These are phyloP conservation scores for Catocala fraxini DNA, from an alignment of 2,888 invertebrate genomes.

Conservation along the genomic window DNA sequence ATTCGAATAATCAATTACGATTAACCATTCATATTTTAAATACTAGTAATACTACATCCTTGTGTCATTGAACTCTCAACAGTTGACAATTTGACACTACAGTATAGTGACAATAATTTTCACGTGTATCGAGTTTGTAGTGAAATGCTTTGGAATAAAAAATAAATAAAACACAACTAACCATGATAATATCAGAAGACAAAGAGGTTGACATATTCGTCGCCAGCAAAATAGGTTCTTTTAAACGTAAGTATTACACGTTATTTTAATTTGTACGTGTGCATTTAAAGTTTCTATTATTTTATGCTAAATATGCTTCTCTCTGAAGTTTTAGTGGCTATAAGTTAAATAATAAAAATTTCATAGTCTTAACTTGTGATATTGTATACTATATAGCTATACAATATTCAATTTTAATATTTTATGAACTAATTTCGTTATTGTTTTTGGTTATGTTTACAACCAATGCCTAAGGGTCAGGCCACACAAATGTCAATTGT, in stretches of 20 bases:
- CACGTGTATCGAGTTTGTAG: constrained; percentile 16
- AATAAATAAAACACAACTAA: constrained; percentile 19
- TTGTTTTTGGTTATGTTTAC: constrained; percentile 9
- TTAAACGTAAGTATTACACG: constrained; percentile 82
- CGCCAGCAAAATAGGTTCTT: constrained; percentile 84
- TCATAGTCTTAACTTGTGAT: too few species aligned
- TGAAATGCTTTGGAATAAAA: background rate
- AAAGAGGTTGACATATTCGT: constrained; percentile 84
- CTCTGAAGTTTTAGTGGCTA: too few species aligned
- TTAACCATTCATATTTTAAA: background rate
- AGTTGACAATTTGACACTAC: background rate
- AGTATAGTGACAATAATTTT: constrained; percentile 16
- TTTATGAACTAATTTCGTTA: background rate
- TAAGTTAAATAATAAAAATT: too few species aligned
- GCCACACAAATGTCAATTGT: too few species aligned
- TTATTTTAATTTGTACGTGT: background rate
- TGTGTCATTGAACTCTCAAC: background rate
- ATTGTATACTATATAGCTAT: too few species aligned
- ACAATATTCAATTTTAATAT: background rate
- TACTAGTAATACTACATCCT: background rate
- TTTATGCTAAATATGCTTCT: too few species aligned
- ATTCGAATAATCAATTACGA: background rate
- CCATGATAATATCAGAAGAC: constrained; percentile 64
- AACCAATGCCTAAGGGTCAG: too few species aligned
- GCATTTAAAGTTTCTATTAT: too few species aligned